These are phyloP conservation scores for Phalangium opilio DNA, from an alignment of 2,888 invertebrate species.

Conservation along the genomic window DNA sequence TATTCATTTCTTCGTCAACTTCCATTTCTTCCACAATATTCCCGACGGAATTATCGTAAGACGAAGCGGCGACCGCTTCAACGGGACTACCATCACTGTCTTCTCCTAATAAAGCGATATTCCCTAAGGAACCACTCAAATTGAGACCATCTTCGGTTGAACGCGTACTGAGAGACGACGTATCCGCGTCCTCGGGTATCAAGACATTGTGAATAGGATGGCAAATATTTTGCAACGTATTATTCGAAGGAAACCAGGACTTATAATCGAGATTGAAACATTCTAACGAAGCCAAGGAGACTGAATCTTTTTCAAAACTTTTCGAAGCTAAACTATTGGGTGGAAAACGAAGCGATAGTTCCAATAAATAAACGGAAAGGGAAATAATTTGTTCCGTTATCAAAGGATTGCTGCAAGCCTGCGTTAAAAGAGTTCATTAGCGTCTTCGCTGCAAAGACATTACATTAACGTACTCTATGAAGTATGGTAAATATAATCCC, in stretches of 20 bases:
- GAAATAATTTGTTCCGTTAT: slow-evolving; percentile 79
- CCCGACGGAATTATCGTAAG: slow-evolving; percentile 6
- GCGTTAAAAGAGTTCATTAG: too few relatives aligned
- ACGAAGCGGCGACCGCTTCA: slow-evolving; percentile 40
- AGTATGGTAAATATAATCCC: slow-evolving; percentile 63
- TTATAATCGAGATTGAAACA: slow-evolving; percentile 29
- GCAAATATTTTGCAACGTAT: slow-evolving; percentile 20
- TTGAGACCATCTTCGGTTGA: slow-evolving; percentile 46
- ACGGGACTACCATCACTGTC: slow-evolving; percentile 4
- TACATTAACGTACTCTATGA: slow-evolving; percentile 40
- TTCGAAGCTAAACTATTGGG: slow-evolving; percentile 17
- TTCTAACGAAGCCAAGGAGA: slow-evolving; percentile 8
- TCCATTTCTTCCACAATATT: slow-evolving; percentile 20
- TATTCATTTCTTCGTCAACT: slow-evolving; percentile 16
- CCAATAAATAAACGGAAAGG: slow-evolving; percentile 66
- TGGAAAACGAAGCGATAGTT: slow-evolving; percentile 51
- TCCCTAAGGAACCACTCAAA: slow-evolving; percentile 4
- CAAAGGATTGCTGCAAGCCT: slow-evolving; percentile 51
- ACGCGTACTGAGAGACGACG: slow-evolving; percentile 25
- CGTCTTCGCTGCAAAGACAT: background rate
- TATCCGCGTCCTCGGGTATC: slow-evolving; percentile 10
- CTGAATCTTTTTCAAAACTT: slow-evolving; percentile 4
- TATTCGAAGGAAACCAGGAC: slow-evolving; percentile 31
- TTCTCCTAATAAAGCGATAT: slow-evolving; percentile 1
- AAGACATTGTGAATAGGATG: slow-evolving; percentile 9